phyloP scores from a whole-genome alignment of 2,888 invertebrate species.

The Leptinotarsa peninsularis region DNA sequence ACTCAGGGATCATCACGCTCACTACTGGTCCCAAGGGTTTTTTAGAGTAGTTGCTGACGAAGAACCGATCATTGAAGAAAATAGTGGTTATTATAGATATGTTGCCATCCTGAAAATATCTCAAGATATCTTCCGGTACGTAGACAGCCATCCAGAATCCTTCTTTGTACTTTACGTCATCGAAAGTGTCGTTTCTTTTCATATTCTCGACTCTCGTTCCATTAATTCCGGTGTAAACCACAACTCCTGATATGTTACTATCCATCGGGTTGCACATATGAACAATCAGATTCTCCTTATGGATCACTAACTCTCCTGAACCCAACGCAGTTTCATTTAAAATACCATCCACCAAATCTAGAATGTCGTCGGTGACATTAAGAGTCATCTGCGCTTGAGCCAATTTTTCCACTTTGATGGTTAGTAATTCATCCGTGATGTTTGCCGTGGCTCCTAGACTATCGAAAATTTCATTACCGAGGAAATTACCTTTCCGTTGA shows the following conservation, averaged over 20 bases:
- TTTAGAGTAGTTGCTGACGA: slow-evolving; percentile 50
- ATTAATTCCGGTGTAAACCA: slow-evolving; percentile 56
- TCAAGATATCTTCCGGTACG: slow-evolving; percentile 56
- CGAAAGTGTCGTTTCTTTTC: slow-evolving; percentile 66
- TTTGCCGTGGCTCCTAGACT: slow-evolving; percentile 57
- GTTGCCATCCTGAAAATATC: slow-evolving; percentile 40
- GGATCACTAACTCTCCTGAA: slow-evolving; percentile 43
- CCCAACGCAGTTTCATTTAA: slow-evolving; percentile 64
- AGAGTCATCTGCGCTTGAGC: slow-evolving; percentile 68
- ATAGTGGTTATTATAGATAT: slow-evolving; percentile 55
- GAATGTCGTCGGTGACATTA: slow-evolving; percentile 74
- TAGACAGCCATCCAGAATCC: slow-evolving; percentile 57
- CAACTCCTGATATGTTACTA: slow-evolving; percentile 70
- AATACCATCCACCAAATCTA: slow-evolving; percentile 72
- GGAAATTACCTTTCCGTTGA: not conserved
- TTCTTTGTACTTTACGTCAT: slow-evolving; percentile 52
- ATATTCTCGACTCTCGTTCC: slow-evolving; percentile 64
- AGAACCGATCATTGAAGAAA: slow-evolving; percentile 59
- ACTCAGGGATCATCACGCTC: slow-evolving; percentile 73
- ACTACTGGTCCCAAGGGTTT: slow-evolving; percentile 65
- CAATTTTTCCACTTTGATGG: slow-evolving; percentile 46
- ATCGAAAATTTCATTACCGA: slow-evolving; percentile 62
- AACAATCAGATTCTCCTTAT: slow-evolving; percentile 65
- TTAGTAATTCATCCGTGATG: slow-evolving; percentile 64
- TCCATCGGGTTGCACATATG: slow-evolving; percentile 69